These are phyloP conservation scores for Mizuhopecten yessoensis DNA, from an alignment of 1,140 invertebrate genomes.

Conservation along the genomic window DNA sequence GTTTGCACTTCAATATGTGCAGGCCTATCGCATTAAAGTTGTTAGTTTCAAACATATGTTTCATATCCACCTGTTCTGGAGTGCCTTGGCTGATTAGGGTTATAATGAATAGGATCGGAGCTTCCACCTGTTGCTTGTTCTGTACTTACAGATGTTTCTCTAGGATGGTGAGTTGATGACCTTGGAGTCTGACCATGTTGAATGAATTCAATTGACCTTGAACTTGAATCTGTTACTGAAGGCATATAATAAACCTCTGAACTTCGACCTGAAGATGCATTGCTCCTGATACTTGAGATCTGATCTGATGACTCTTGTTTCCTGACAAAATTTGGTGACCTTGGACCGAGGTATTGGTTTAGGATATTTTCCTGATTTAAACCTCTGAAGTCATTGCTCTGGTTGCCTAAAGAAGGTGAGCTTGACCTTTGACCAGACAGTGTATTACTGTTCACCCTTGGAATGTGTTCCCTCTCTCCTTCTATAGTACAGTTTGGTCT, in stretches of 20 bases:
- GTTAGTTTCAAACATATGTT: neutral
- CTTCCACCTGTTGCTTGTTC: neutral
- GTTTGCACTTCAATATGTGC: no score
- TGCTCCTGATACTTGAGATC: constrained; percentile 2
- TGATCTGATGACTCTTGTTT: constrained; percentile 18
- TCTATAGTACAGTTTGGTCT: neutral
- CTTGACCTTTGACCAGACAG: neutral
- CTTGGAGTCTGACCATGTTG: neutral
- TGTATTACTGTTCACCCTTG: neutral
- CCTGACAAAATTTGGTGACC: neutral
- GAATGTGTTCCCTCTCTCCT: neutral
- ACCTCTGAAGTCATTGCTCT: neutral
- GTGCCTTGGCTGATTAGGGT: neutral
- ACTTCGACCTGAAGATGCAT: constrained; percentile 14
- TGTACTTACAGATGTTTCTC: neutral
- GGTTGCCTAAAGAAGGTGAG: neutral
- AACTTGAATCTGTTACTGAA: neutral
- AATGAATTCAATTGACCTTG: neutral
- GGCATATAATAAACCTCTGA: neutral
- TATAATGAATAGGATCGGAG: neutral
- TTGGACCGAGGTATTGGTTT: neutral
- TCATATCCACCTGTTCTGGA: neutral
- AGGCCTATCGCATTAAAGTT: no score
- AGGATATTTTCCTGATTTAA: neutral
- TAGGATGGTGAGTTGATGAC: neutral